These are phyloP conservation scores for Caenorhabditis sp. DNA, from an alignment of 2,888 invertebrate species.

Conservation along the genomic window DNA sequence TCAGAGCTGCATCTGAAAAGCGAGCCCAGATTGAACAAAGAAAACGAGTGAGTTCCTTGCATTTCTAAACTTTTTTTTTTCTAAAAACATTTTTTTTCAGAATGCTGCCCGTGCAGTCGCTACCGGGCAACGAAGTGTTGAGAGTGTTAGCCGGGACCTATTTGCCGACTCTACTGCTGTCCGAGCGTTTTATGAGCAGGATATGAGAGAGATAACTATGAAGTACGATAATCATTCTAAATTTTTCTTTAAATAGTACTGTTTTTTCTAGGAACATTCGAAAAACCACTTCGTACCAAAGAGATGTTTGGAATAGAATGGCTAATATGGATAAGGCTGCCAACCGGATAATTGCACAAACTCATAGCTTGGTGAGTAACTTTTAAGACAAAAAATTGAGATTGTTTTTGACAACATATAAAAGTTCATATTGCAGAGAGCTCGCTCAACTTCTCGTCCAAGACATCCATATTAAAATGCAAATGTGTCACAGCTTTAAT, in stretches of 20 bases:
- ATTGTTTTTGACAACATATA: background rate
- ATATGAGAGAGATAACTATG: conserved; percentile 56
- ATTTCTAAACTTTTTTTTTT: background rate
- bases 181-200: conserved; percentile 45
- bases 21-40: conserved; percentile 50
- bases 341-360: conserved; percentile 54
- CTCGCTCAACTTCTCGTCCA: conserved; percentile 46
- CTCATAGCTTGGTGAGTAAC: conserved; percentile 56
- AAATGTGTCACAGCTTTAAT: no score
- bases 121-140: conserved; percentile 32
- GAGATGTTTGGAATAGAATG: conserved; percentile 14
- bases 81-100: conserved; percentile 9
- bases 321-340: conserved; percentile 37
- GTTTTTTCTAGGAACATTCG: conserved; percentile 36
- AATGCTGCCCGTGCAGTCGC: conserved; percentile 56
- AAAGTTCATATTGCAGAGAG: no score
- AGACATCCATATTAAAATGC: conserved; percentile 4
- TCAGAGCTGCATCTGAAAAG: conserved; percentile 43
- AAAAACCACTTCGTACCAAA: conserved; percentile 28
- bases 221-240: conserved; percentile 13
- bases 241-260: background rate
- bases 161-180: conserved; percentile 53
- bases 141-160: conserved; percentile 50
- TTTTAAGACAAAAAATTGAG: no score
- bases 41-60: conserved; percentile 25